These are phyloP conservation scores for Phasia obesa DNA, from an alignment of 2,888 invertebrate genomes.

Conservation along the genomic window DNA sequence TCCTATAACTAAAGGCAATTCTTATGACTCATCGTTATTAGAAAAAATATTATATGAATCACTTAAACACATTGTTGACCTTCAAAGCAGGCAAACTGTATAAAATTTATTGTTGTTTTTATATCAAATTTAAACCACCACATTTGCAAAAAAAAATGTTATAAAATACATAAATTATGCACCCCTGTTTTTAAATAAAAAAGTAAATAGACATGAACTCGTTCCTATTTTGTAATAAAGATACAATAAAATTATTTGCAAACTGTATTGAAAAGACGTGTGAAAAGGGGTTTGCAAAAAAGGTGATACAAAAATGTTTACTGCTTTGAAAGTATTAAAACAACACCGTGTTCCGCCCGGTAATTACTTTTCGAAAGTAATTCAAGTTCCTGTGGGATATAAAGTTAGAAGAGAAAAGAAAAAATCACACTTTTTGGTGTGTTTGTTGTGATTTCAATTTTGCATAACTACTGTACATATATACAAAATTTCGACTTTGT, in stretches of 20 bases:
- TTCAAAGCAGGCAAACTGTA: slow-evolving; percentile 59
- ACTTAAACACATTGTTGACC: slow-evolving; percentile 59
- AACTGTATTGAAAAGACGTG: slow-evolving; percentile 21
- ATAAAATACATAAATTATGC: slow-evolving; percentile 56
- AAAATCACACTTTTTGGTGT: no score
- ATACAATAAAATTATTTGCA: slow-evolving; percentile 21
- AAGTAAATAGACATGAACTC: background rate
- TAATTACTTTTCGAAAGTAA: slow-evolving; percentile 25
- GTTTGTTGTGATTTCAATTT: no score
- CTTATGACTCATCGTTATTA: slow-evolving; percentile 46
- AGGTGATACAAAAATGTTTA: slow-evolving; percentile 14
- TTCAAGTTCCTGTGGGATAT: no score
- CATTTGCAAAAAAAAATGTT: slow-evolving; percentile 18
- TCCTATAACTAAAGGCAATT: slow-evolving; percentile 19
- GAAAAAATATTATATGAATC: slow-evolving; percentile 55
- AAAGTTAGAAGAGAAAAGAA: no score
- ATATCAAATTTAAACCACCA: slow-evolving; percentile 57
- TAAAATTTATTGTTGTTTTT: slow-evolving; percentile 30
- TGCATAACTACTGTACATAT: no score
- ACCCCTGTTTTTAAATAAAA: slow-evolving; percentile 60
- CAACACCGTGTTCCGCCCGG: slow-evolving; percentile 49
- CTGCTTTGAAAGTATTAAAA: slow-evolving; percentile 40
- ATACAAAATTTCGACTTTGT: no score
- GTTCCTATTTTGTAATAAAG: slow-evolving; percentile 38
- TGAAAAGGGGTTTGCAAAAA: slow-evolving; percentile 46